These are phyloP conservation scores for Sthenelais limicola DNA, from an alignment of 2,888 invertebrate genomes.

Conservation along the genomic window DNA sequence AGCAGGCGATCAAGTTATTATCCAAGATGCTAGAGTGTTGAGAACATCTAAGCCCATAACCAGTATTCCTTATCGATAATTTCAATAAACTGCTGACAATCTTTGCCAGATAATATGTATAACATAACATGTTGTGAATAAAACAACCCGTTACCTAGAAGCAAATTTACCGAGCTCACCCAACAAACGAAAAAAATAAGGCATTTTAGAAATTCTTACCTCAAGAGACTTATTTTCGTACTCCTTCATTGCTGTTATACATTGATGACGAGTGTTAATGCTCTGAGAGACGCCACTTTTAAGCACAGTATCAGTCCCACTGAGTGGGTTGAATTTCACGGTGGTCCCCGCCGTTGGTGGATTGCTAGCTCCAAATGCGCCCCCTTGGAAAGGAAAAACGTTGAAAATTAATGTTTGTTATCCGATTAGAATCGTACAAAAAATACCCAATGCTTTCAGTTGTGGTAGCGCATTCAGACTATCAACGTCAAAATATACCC, in stretches of 20 bases:
- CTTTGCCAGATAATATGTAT: too few species aligned
- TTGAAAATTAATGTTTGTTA: background rate
- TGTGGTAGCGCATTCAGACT: too few species aligned
- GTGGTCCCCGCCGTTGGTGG: slow-evolving; percentile 57
- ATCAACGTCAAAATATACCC: too few species aligned
- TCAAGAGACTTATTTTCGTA: slow-evolving; percentile 95
- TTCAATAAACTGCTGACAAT: too few species aligned
- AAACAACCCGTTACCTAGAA: too few species aligned
- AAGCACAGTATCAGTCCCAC: slow-evolving; percentile 82
- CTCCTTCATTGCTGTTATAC: slow-evolving; percentile 99
- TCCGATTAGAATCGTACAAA: background rate
- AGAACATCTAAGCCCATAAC: too few species aligned
- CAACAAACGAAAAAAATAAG: too few species aligned
- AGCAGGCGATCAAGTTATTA: background rate
- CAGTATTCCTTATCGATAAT: too few species aligned
- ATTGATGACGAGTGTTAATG: slow-evolving; percentile 94
- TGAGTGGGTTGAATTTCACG: slow-evolving; percentile 88
- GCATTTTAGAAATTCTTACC: slow-evolving; percentile 57
- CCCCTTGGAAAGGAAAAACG: slow-evolving; percentile 1
- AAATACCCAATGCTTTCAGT: background rate
- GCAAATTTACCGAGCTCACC: too few species aligned
- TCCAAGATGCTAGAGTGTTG: too few species aligned
- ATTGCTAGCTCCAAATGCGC: slow-evolving; percentile 13
- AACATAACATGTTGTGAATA: too few species aligned
- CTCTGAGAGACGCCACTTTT: slow-evolving; percentile 86